Base-by-base conservation (phyloP, 2,888 invertebrate genomes). In the Anthrax anthrax region DNA sequence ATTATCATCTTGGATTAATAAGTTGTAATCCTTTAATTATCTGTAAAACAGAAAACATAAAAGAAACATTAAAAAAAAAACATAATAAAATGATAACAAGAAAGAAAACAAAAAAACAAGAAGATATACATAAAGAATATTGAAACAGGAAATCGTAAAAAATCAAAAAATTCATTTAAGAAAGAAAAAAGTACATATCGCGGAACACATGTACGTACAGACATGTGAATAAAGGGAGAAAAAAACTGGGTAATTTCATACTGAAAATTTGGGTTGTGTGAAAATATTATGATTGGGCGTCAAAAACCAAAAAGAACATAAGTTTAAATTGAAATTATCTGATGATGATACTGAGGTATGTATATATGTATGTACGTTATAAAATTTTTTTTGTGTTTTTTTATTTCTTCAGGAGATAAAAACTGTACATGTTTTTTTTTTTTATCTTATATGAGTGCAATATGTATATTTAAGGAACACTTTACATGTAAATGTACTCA, bases 261-360 rank as follows among this genome's bases (percentile, higher is more conserved):
- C 18, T n/a, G 19, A 27, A 46, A 46, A 46, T 41, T 46, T 46
- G 36, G 46, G 46, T 46, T 46, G 42, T 41, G 41, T 36, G 46
- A 46, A 46, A 41, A 46, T 46, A 29, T 27, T 29, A 37, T 29
- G 16, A 32, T 29, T 34, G 40, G 16, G 40, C 36, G 40, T 39
- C 23, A 45, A 45, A 45, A 40, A n/a, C 14, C 13, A 41, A n/a
- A n/a, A 37, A 32, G 29, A 32, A 32, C 29, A 32, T 32, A 32
- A 32, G 1, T 32, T 32, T 32, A 32, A 23, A 23, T 23, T 6
- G 8, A 23, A 23, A 32, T 32, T 12, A 32, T 32, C 29, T 32
- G 29, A 32, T 32, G 29, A 29, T 29, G 29, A 10, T 29, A 10
- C 8, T 32, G 29, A 32, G 8, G 23, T 8, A 8, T 23, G 8